These are phyloP conservation scores for Chloebia gouldiae DNA, from an alignment of 2,113 vertebrate species.

Conservation along the genomic window DNA sequence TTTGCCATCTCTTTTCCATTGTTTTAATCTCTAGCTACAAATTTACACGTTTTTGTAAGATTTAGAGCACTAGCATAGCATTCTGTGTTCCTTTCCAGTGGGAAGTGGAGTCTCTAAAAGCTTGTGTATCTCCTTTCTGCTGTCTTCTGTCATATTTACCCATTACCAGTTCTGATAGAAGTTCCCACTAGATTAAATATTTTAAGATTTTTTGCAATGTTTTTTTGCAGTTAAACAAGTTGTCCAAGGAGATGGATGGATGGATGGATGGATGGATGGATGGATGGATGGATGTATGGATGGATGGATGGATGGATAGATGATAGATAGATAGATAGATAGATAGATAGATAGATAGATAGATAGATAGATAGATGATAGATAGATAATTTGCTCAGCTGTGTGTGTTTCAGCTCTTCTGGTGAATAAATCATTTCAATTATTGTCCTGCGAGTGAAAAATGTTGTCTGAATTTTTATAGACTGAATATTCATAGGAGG, in stretches of 20 bases:
- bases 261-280: neutral
- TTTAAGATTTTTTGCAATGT: neutral
- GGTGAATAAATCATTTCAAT: constrained; percentile 31
- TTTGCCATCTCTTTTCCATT: neutral
- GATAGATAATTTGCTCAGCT: neutral
- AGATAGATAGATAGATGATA: neutral
- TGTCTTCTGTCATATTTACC: neutral
- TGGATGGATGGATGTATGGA: neutral
- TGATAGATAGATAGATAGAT: neutral
- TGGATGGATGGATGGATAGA: neutral
- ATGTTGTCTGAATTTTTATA: constrained; percentile 4
- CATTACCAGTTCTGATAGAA: neutral
- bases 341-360: neutral
- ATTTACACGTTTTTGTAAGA: neutral
- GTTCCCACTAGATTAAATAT: neutral
- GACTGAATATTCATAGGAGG: constrained; percentile 48
- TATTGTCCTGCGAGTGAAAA: constrained; percentile 23
- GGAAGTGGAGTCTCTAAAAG: neutral
- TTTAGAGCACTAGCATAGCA: neutral
- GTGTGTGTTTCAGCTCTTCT: neutral
- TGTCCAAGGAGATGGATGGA: neutral
- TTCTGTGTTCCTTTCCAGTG: neutral
- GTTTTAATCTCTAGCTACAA: neutral
- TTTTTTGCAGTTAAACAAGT: neutral
- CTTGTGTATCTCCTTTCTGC: neutral